Conservation (phyloP, 1,140 invertebrate genomes). For the Drosophila pruinosa region DNA sequence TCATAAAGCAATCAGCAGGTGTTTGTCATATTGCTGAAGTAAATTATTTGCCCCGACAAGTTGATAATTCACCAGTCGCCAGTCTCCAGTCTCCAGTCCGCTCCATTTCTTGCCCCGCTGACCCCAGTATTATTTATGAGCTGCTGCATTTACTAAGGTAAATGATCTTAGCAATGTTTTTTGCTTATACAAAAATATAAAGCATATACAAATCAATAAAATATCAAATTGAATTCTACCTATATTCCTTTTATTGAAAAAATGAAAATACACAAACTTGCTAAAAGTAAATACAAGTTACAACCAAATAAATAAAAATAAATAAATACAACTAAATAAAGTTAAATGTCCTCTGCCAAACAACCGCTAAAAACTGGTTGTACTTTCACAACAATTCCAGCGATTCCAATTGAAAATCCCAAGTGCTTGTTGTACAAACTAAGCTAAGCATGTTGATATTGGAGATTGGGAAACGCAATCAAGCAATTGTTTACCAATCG, state of each 20-base stretch:
- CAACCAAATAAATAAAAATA: too few species aligned
- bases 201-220: too few species aligned
- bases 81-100: neutral
- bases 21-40: constrained; percentile 59
- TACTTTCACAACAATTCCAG: neutral
- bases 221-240: too few species aligned
- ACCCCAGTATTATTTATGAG: neutral
- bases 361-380: too few species aligned
- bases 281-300: too few species aligned
- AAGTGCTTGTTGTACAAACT: neutral
- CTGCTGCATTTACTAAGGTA: neutral
- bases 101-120: neutral
- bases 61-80: constrained; percentile 36
- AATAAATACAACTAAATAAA: too few species aligned
- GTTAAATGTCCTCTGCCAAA: too few species aligned
- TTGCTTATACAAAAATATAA: neutral
- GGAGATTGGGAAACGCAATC: neutral
- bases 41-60: constrained; percentile 59
- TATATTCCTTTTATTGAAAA: too few species aligned
- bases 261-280: too few species aligned
- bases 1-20: constrained; percentile 66
- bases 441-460: neutral
- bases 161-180: neutral
- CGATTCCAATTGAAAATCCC: neutral
- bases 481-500: constrained; percentile 3